Base-by-base conservation (phyloP, 2,113 vertebrate species). In the Bettongia penicillata region DNA sequence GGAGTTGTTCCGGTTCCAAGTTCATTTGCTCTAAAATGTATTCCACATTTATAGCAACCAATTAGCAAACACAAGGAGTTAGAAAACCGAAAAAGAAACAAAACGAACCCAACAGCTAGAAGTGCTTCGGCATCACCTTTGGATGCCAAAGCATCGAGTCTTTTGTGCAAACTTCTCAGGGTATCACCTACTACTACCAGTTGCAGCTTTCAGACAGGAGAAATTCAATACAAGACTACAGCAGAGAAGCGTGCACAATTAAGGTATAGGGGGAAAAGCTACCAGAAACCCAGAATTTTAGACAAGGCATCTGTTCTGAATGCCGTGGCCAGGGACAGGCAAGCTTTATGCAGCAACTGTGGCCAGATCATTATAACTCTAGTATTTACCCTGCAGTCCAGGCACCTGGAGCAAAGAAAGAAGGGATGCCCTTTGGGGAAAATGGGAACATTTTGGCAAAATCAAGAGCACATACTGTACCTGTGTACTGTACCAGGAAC, bases 401-500 rank as follows among this genome's bases (percentile, higher is more conserved):
- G 51, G 96, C 94, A 95, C 61, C 28, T 37, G 48, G 93, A 97
- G 91, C 89, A 43, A 94, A 97, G 97, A 97, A 43, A 52, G 28
- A 8, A 28, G 61, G 90, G 96, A 95, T 10, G 0, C 47, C 52
- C 96, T 92, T 37, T 93, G 51, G 90, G 94, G 96, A 91, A n/a
- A 95, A 90, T 96, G 93, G 57, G 50, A 97, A 97, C 93, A 95
- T 96, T 96, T 96, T 93, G 93, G 96, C 91, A 68, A 94, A 95
- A 97, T 52, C 93, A 94, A 91, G 16, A 93, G 16, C 77, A 52
- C 91, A 55, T 47, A 95, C 96, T 91, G n/a, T 98, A 99, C 99
- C 99, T 98, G 98, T 14, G 0, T 98, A 98, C 95, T 98, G 98
- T 97, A 99, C 52, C 0, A 99, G 97, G 95, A 99, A 99, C 98